phyloP scores from a whole-genome alignment of 1,140 invertebrate genomes.

The Drosophila nikananu region DNA sequence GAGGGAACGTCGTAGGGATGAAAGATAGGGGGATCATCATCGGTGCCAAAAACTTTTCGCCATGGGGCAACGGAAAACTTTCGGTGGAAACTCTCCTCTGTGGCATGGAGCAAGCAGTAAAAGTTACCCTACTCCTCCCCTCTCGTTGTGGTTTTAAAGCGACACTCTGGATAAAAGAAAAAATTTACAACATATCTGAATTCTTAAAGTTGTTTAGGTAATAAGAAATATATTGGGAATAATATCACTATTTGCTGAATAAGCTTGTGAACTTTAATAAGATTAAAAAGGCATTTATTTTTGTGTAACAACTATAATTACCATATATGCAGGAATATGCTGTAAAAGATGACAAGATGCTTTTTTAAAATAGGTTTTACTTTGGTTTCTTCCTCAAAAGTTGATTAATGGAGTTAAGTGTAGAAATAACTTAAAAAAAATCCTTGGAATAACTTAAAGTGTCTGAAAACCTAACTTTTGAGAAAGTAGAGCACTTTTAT shows the following conservation, averaged over 20 bases:
- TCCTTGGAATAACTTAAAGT: background rate
- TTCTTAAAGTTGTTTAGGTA: too few relatives aligned
- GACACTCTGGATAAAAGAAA: background rate
- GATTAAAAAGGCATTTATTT: too few relatives aligned
- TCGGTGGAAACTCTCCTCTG: slow-evolving; percentile 40
- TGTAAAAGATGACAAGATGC: too few relatives aligned
- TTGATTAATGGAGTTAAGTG: background rate
- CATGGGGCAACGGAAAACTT: slow-evolving; percentile 51
- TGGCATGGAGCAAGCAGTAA: slow-evolving; percentile 20
- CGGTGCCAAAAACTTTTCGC: slow-evolving; percentile 38
- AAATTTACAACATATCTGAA: background rate
- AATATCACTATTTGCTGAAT: too few relatives aligned
- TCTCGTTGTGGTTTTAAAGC: background rate
- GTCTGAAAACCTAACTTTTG: background rate
- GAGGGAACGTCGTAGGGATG: background rate
- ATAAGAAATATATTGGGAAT: too few relatives aligned
- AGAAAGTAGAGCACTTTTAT: background rate
- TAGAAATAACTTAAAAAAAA: background rate
- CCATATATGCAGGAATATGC: too few relatives aligned
- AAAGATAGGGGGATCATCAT: slow-evolving; percentile 2
- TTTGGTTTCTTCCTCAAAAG: too few relatives aligned
- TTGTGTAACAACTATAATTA: too few relatives aligned
- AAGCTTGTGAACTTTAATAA: too few relatives aligned
- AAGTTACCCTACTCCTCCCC: slow-evolving; percentile 24
- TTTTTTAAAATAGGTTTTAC: too few relatives aligned